phyloP scores from a whole-genome alignment of 2,888 invertebrate species.

The Metacarcinus magister region DNA sequence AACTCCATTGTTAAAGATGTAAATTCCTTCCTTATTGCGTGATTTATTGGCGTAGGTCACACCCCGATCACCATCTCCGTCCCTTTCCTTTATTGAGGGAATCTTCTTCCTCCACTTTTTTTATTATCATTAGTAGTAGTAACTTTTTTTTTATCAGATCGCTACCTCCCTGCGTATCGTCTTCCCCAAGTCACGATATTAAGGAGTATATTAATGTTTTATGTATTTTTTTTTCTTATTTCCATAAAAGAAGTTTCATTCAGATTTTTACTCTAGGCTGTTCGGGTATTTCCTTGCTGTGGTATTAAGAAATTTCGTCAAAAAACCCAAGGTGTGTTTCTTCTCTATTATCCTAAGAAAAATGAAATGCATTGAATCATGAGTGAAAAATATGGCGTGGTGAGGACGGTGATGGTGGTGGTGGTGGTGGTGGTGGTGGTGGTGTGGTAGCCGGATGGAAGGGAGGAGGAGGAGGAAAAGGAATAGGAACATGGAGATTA shows the following conservation, averaged over 20 bases:
- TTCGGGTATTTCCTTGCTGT: background rate
- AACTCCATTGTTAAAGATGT: background rate
- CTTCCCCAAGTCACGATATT: background rate
- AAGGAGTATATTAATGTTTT: background rate
- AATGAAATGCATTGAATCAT: background rate
- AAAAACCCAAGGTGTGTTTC: background rate
- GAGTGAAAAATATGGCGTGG: background rate
- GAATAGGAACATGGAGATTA: background rate
- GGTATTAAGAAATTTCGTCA: background rate
- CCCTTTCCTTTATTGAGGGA: constrained; percentile 46
- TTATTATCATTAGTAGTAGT: constrained; percentile 2
- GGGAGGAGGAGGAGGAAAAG: background rate
- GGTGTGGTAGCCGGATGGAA: background rate
- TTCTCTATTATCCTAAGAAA: background rate
- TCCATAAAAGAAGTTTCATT: too few relatives aligned
- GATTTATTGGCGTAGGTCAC: background rate
- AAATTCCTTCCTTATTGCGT: constrained; percentile 20
- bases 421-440: background rate
- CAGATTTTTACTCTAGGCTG: too few relatives aligned
- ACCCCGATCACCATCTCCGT: background rate
- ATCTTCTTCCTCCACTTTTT: background rate
- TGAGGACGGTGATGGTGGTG: background rate
- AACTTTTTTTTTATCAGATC: background rate
- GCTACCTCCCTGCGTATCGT: background rate
- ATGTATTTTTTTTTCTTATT: background rate